A percentile compares a stretch with the other conserved stretches of the same genome.
These are phyloP conservation scores for Nycteola revayana DNA, from an alignment of 2,888 invertebrate genomes.

Conservation along the genomic window DNA sequence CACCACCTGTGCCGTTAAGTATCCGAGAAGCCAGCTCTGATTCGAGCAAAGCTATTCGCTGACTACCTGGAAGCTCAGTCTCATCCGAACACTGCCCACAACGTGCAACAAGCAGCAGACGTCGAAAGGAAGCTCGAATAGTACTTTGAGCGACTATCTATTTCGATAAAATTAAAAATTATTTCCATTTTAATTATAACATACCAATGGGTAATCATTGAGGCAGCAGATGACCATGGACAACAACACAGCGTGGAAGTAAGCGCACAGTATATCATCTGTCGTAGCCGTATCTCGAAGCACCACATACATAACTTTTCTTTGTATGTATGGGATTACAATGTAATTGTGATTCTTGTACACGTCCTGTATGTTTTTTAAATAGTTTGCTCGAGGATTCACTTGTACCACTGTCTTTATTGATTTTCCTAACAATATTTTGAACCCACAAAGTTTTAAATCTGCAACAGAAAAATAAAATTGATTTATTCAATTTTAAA, in stretches of 20 bases:
- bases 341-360: constrained; percentile 79
- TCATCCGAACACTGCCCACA: too few species aligned
- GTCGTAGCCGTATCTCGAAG: constrained; percentile 75
- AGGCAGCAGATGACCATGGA: constrained; percentile 52
- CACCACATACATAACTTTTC: constrained; percentile 77
- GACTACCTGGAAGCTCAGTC: too few species aligned
- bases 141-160: too few species aligned
- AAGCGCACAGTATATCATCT: constrained; percentile 84
- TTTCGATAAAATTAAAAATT: too few species aligned
- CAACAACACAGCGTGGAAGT: constrained; percentile 85
- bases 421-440: constrained; percentile 83
- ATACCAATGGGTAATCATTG: constrained; percentile 53
- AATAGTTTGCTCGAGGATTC: constrained; percentile 37
- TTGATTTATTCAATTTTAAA: too few species aligned
- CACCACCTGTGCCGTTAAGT: too few species aligned
- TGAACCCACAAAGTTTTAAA: constrained; percentile 81
- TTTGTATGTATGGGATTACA: constrained; percentile 70
- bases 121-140: too few species aligned
- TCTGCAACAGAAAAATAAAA: constrained; percentile 67
- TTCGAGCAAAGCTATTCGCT: too few species aligned
- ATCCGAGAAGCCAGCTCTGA: too few species aligned
- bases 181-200: constrained; percentile 12
- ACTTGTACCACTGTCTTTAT: constrained; percentile 53
- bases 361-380: constrained; percentile 59
- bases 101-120: too few species aligned